phyloP scores from a whole-genome alignment of 2,888 invertebrate species.

The Hydroisotoma schaefferi region DNA sequence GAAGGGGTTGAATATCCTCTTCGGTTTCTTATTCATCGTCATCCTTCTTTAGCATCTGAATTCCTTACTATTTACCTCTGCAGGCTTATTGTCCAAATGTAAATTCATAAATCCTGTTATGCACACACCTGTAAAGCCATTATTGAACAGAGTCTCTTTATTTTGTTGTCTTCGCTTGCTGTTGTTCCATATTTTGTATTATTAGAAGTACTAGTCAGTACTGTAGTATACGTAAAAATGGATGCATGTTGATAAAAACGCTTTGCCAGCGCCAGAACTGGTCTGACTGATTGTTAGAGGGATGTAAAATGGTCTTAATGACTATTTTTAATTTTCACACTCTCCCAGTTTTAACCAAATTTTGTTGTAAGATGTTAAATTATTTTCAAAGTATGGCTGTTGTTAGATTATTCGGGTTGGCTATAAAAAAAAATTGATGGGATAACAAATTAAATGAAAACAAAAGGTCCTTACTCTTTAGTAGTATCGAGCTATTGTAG shows the following conservation, averaged over 20 bases:
- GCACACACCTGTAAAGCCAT: conserved; percentile 3
- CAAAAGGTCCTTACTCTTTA: no score
- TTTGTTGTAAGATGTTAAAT: no score
- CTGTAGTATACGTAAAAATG: background rate
- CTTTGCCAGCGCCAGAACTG: no score
- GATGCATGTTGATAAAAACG: background rate
- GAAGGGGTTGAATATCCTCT: conserved; percentile 19
- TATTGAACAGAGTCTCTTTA: background rate
- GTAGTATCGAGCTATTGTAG: no score
- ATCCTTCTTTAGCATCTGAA: background rate
- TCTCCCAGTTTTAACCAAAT: background rate
- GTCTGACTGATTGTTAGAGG: background rate
- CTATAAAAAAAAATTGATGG: no score
- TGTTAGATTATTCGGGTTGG: no score
- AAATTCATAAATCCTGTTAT: conserved; percentile 7
- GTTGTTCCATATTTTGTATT: background rate
- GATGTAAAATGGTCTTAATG: conserved; percentile 1
- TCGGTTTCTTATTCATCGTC: conserved; percentile 6
- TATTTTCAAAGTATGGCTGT: no score
- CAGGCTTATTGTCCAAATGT: background rate
- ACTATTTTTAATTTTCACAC: background rate
- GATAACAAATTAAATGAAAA: no score
- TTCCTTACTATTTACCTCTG: no score
- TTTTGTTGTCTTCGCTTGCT: background rate
- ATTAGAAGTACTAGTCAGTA: background rate